Evolutionary conservation across 2,797 vertebrate species (phyloP), one percentile per base, ranked within the genome.

Genomic region (Rhynchonycteris naso): DNA sequence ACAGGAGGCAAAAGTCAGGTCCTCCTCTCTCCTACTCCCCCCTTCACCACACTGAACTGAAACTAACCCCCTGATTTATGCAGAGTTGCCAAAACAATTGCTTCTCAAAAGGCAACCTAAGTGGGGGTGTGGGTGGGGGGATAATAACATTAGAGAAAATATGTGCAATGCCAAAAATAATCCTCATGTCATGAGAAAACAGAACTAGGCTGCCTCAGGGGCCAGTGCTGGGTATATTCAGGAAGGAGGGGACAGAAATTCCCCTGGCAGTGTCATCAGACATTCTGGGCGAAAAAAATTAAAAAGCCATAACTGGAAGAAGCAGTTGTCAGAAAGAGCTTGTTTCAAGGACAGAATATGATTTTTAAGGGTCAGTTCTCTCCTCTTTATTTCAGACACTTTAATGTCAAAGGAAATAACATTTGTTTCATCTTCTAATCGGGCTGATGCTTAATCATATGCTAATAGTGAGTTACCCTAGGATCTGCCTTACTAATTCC

Each of bases 111-210:
- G 92, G 50, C 9, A 88, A 35, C 52, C 54, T 75, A 86, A 47
- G 92, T 92, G 79, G 38, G 58, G 35, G 56, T 12, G 11, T 26
- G 33, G 24, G 35, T 28, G 47, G 52, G 61, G 30, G 26, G 82
- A 63, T 93, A 93, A 95, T 81, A 97, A 74, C 88, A 88, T 16
- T 83, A 65, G 66, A 97, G n/a, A 83, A 96, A 84, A 66, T 72
- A 78, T n/a, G 72, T 1, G 50, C 10, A 1, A 38, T 91, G 93
- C 94, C 96, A 92, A 96, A 97, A 95, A 65, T 81, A 65, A 93
- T 35, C n/a, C 71, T 81, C 92, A 93, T 93, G 92, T 95, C 96
- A 91, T 93, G 96, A 96, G 96, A 96, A 98, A 96, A 94, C 90
- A 94, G 66, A 94, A 54, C n/a, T 21, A 72, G 75, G 66, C 94